These are phyloP conservation scores for Melitaea cinxia DNA, from an alignment of 1,140 invertebrate genomes.

Conservation along the genomic window DNA sequence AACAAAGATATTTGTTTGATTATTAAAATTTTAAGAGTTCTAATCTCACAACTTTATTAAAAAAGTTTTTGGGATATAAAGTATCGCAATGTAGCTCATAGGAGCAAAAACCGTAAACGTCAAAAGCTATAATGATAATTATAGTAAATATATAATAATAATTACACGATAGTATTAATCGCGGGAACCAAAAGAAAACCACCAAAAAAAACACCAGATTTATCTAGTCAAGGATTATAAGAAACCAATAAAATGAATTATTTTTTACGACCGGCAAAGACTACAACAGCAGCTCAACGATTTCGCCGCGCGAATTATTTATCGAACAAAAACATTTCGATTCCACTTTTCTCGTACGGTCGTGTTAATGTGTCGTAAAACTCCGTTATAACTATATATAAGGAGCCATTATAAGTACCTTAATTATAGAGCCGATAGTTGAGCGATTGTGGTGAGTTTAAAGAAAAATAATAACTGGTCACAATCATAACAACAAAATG, in stretches of 20 bases:
- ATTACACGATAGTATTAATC: no score
- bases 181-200: no score
- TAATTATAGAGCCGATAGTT: slow-evolving; percentile 37
- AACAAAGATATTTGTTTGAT: no score
- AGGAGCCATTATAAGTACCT: slow-evolving; percentile 43
- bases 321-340: slow-evolving; percentile 25
- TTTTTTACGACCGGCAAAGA: neutral
- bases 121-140: no score
- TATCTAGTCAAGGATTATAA: no score
- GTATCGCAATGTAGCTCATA: no score
- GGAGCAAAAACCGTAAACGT: no score
- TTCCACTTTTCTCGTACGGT: slow-evolving; percentile 34
- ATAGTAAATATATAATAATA: no score
- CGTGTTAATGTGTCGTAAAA: slow-evolving; percentile 54
- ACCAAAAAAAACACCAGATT: no score
- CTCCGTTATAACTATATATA: slow-evolving; percentile 44
- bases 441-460: slow-evolving; percentile 32
- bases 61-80: no score
- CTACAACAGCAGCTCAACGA: neutral
- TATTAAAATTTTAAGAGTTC: no score
- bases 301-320: neutral
- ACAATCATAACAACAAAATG: slow-evolving; percentile 46
- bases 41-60: no score
- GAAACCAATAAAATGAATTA: slow-evolving; percentile 6
- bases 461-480: slow-evolving; percentile 42